These are phyloP conservation scores for Lepidonotus clava DNA, from an alignment of 2,888 invertebrate genomes.

Conservation along the genomic window DNA sequence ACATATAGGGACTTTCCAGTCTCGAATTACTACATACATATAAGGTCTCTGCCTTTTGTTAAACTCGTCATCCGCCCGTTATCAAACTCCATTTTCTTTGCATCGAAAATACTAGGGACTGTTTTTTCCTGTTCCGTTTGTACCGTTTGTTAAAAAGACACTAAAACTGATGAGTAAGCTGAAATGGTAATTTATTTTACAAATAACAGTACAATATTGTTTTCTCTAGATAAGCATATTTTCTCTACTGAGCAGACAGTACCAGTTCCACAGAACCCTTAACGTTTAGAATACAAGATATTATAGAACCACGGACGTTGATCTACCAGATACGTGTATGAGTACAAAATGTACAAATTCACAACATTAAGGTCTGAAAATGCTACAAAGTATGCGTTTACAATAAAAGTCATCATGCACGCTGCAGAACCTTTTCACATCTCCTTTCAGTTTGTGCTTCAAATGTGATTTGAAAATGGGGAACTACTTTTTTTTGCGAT, in stretches of 20 bases:
- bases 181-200: background rate
- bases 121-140: no score
- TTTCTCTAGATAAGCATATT: background rate
- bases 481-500: background rate
- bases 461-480: constrained; percentile 13
- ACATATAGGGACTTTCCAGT: no score
- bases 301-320: background rate
- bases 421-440: background rate
- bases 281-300: background rate
- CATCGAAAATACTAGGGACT: no score
- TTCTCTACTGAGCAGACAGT: background rate
- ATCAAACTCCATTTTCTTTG: no score
- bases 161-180: no score
- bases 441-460: background rate
- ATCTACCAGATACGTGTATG: background rate
- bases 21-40: no score
- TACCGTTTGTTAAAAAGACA: no score
- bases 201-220: constrained; percentile 11
- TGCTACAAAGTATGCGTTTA: background rate
- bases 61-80: no score
- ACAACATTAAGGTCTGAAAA: background rate
- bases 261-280: no score
- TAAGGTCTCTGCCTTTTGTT: no score
- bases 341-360: background rate
- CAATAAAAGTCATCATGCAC: background rate